phyloP scores from a whole-genome alignment of 2,888 invertebrate species.

The Diarsia rubi region DNA sequence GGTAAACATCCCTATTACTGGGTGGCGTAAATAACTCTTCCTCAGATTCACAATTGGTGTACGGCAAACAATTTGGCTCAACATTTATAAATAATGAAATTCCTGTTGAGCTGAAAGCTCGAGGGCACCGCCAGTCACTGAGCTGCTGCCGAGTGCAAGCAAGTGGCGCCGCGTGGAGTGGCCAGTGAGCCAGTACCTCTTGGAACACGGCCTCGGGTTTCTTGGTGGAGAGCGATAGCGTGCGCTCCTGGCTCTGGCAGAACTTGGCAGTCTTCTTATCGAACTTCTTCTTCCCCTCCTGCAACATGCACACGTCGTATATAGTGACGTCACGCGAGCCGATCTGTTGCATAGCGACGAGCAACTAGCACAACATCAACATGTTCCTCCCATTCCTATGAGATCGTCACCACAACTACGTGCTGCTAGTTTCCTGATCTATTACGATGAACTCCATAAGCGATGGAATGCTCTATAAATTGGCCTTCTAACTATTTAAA shows the following conservation, averaged over 20 bases:
- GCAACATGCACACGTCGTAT: constrained; percentile 65
- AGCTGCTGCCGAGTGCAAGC: background rate
- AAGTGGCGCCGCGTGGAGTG: background rate
- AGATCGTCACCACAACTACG: background rate
- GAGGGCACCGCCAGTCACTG: no score
- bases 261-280: constrained; percentile 99
- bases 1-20: no score
- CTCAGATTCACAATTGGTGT: no score
- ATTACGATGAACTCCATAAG: background rate
- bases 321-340: background rate
- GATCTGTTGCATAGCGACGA: background rate
- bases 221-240: constrained; percentile 97
- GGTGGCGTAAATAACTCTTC: no score
- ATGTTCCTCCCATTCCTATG: background rate
- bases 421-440: background rate
- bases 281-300: constrained; percentile 99
- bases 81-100: no score
- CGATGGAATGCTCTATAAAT: background rate
- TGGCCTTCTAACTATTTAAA: background rate
- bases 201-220: constrained; percentile 97
- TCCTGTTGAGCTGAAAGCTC: no score
- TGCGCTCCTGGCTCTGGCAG: constrained; percentile 98
- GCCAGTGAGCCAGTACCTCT: constrained; percentile 93
- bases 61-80: no score
- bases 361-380: background rate